These are phyloP conservation scores for Diacarnus erythraeanus DNA, from an alignment of 37 sponge, comb jelly and placozoan species.

Conservation along the genomic window DNA sequence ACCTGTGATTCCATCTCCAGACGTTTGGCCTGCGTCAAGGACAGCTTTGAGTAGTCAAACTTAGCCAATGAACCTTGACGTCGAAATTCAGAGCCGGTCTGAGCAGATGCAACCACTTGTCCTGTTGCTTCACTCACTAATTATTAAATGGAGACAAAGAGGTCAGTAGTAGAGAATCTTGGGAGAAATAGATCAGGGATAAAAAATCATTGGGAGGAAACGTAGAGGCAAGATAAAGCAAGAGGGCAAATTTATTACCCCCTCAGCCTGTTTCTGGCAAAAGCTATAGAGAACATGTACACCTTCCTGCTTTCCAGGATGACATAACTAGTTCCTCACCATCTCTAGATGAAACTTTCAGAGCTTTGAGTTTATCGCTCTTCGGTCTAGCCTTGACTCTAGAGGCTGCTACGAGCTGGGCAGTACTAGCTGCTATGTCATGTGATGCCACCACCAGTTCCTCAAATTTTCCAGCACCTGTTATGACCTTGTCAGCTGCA, in stretches of 20 bases:
- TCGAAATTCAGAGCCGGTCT: conserved; percentile 52
- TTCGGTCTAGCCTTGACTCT: conserved; percentile 87
- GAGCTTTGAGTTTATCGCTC: conserved; percentile 69
- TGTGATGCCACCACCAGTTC: conserved; percentile 94
- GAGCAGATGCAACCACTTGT: conserved; percentile 88
- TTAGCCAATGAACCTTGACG: conserved; percentile 8
- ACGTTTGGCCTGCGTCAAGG: conserved; percentile 89
- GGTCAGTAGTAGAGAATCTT: neutral
- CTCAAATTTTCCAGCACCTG: conserved; percentile 91
- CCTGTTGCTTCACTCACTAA: conserved; percentile 92
- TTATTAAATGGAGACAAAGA: neutral
- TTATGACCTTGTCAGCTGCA: conserved; percentile 92
- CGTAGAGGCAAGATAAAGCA: neutral
- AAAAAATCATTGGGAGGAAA: neutral
- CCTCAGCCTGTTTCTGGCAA: too few relatives aligned
- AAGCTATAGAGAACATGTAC: neutral
- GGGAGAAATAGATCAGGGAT: neutral
- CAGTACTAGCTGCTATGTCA: conserved; percentile 98
- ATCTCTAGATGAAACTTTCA: conserved; percentile 79
- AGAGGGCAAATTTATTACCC: neutral
- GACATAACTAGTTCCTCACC: conserved; percentile 45
- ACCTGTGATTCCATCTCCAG: conserved; percentile 97
- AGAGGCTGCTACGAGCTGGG: conserved; percentile 99
- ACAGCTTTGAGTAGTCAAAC: conserved; percentile 73
- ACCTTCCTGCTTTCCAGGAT: neutral